These are phyloP conservation scores for Cichladusa arquata DNA, from an alignment of 2,113 vertebrate genomes.

Conservation along the genomic window DNA sequence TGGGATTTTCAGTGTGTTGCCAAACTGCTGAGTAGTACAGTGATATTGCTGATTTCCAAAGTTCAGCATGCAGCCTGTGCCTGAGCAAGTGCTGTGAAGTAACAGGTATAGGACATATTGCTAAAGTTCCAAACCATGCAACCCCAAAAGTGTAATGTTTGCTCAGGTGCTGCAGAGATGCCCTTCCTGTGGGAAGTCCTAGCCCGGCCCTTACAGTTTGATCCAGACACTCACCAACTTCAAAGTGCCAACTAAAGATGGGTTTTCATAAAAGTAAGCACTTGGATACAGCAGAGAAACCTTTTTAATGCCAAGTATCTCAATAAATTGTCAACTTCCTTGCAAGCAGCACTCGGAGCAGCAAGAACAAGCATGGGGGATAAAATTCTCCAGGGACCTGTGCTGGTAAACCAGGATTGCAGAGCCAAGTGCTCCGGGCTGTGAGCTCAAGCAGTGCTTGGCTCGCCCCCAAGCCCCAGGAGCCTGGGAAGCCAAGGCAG, in stretches of 20 bases:
- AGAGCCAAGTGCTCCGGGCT: accelerated
- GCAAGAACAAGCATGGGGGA: accelerated
- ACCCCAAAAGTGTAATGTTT: not conserved
- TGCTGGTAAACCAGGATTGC: not conserved
- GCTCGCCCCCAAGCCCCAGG: not conserved
- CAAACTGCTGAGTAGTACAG: not conserved
- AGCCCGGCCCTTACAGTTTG: not conserved
- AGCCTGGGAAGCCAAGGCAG: not conserved
- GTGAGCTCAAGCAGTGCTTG: not conserved
- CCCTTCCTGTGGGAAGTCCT: not conserved
- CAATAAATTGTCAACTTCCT: not conserved
- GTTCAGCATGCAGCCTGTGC: not conserved
- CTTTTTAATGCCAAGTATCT: not conserved
- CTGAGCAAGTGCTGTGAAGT: not conserved
- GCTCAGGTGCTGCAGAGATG: not conserved
- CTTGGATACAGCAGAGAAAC: not conserved
- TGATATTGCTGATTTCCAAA: not conserved
- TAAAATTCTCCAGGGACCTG: not conserved
- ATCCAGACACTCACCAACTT: not conserved
- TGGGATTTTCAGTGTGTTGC: not conserved
- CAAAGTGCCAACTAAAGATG: not conserved
- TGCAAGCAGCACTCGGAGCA: not conserved
- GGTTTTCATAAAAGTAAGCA: not conserved
- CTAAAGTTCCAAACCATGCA: not conserved
- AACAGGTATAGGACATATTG: not conserved